These are phyloP conservation scores for Platycheirus albimanus DNA, from an alignment of 2,888 invertebrate genomes.

Conservation along the genomic window DNA sequence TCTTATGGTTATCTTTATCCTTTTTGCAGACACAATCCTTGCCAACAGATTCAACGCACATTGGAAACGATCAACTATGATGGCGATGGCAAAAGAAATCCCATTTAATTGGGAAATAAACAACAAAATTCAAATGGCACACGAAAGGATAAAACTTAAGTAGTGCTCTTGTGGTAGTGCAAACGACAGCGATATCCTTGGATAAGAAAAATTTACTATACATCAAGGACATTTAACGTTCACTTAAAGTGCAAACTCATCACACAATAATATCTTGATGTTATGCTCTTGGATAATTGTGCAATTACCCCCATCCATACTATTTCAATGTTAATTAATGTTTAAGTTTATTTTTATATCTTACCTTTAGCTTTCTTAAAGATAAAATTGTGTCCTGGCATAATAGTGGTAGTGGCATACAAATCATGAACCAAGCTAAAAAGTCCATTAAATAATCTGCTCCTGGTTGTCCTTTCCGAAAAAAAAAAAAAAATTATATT, in stretches of 20 bases:
- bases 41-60: constrained; percentile 82
- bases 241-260: constrained; percentile 28
- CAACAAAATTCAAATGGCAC: neutral
- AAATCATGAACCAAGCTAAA: neutral
- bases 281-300: constrained; percentile 26
- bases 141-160: neutral
- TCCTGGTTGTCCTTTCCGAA: neutral
- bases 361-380: neutral
- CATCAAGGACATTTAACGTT: constrained; percentile 1
- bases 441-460: constrained; percentile 22
- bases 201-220: constrained; percentile 3
- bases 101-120: constrained; percentile 55
- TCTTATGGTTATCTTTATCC: constrained; percentile 15
- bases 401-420: constrained; percentile 14
- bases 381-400: neutral
- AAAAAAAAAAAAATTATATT: constrained; percentile 1
- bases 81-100: constrained; percentile 76
- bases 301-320: neutral
- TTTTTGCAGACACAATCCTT: constrained; percentile 81
- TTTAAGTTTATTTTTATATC: constrained; percentile 26
- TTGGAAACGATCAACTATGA: constrained; percentile 83
- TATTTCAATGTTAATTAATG: constrained; percentile 28
- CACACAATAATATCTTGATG: constrained; percentile 5
- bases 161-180: neutral
- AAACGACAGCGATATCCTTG: neutral